Base-by-base conservation (phyloP, 2,113 vertebrate species). In the Perccottus glenii region DNA sequence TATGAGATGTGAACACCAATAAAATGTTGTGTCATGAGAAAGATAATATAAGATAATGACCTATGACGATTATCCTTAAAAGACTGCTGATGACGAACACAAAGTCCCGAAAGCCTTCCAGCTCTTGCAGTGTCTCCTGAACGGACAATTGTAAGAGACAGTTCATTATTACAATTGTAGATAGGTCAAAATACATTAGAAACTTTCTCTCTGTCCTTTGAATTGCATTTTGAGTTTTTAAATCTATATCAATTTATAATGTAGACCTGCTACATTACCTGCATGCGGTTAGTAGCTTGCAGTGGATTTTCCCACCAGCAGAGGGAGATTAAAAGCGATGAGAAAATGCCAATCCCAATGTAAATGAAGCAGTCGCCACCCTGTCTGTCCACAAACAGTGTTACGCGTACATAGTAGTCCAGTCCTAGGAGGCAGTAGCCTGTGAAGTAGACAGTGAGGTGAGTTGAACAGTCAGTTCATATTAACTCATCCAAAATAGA, bases 291-390 rank as follows among this genome's bases (percentile, higher is more conserved):
- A 36, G 90, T 87, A 9, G 91, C 92, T 76, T 90, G 92, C 19
- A 92, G 33, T 16, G 90, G 78, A 63, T 94, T 94, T 79, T 93
- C 93, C 92, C 93, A 93, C 93, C 93, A 94, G 68, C 91, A 93
- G 10, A 93, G 45, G 1, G 93, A 93, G 33, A 93, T 27, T 0
- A 94, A 78, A 5, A 93, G 2, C 1, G 90, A 90, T 11, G 85
- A 64, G 6, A 92, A 64, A 48, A 93, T 85, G 14, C 89, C 90
- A 47, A 93, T 2, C n/a, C 9, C 92, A 15, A 94, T 36, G n/a
- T 86, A 93, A 0, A 60, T 0, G 16, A 43, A 93, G 48, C 70
- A 67, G 16, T 75, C 36, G 0, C 0, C 0, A 0, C 12, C 12
- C 60, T 89, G 80, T 5, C 11, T 6, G 4, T 75, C 71, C 55